Conservation (phyloP, 1,140 invertebrate species). For the Drosophila virilis region DNA sequence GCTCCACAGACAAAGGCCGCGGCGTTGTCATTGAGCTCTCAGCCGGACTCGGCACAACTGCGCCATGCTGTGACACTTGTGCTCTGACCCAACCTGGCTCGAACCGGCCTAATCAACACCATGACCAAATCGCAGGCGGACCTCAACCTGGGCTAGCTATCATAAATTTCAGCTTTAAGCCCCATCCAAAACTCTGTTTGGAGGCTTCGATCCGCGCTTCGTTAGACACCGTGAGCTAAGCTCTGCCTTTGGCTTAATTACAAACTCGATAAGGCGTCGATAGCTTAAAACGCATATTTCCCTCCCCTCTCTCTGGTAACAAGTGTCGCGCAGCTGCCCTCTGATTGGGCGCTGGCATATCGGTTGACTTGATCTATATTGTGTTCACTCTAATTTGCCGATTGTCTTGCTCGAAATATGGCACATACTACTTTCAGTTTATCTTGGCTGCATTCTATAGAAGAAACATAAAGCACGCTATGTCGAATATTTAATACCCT, state of each 20-base stretch:
- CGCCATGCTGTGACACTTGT: constrained; percentile 80
- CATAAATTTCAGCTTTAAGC: constrained; percentile 75
- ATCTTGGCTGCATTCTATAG: too few species aligned
- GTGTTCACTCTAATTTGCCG: constrained; percentile 60
- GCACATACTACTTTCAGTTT: too few species aligned
- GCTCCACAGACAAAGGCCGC: constrained; percentile 67
- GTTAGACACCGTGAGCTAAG: constrained; percentile 22
- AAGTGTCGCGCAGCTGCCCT: constrained; percentile 57
- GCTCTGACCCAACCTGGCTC: constrained; percentile 31
- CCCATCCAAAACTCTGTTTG: constrained; percentile 54
- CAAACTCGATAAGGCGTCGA: constrained; percentile 69
- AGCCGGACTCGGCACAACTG: constrained; percentile 33
- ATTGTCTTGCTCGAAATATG: constrained; percentile 36
- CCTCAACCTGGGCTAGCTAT: constrained; percentile 51
- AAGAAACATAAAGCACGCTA: too few species aligned
- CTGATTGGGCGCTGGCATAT: constrained; percentile 44
- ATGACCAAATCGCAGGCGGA: constrained; percentile 53
- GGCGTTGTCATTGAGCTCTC: constrained; percentile 21
- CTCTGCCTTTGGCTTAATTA: constrained; percentile 64
- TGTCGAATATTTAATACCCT: too few species aligned
- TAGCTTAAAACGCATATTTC: constrained; percentile 55
- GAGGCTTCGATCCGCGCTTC: constrained; percentile 36
- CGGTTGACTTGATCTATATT: constrained; percentile 23
- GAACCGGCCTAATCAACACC: constrained; percentile 68
- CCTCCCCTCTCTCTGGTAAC: constrained; percentile 49